Evolutionary conservation across 1,140 invertebrate species (phyloP).

Genomic region (Zophobas atratus): DNA sequence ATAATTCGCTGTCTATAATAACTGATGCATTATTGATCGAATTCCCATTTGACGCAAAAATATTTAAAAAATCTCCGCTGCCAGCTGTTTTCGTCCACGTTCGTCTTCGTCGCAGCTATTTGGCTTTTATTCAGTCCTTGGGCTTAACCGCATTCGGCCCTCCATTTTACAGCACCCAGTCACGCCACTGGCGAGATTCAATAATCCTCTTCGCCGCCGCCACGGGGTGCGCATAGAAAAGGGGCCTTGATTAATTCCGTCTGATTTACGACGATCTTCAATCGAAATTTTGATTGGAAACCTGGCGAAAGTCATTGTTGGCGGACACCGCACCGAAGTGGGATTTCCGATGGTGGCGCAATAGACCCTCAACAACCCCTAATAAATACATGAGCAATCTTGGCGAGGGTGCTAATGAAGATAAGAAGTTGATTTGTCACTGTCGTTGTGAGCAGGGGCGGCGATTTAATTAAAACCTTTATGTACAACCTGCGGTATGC

Average conservation of each 20-base stretch:
- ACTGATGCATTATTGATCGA: no score
- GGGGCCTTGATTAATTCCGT: conserved; percentile 35
- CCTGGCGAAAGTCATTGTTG: conserved; percentile 22
- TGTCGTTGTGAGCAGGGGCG: conserved; percentile 7
- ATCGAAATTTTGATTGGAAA: conserved; percentile 39
- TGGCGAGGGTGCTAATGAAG: conserved; percentile 23
- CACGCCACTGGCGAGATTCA: background rate
- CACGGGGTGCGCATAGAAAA: conserved; percentile 21
- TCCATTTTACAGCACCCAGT: no score
- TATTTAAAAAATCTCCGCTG: no score
- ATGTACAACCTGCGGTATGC: conserved; percentile 2
- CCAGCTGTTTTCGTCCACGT: no score
- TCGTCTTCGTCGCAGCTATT: no score
- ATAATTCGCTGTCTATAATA: no score
- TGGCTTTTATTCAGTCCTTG: no score
- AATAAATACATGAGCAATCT: background rate
- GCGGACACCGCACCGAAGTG: background rate
- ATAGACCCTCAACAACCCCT: background rate
- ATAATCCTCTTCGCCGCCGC: background rate
- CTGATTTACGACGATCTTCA: conserved; percentile 39
- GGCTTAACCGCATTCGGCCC: no score
- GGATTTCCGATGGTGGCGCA: conserved; percentile 10
- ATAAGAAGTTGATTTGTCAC: conserved; percentile 39
- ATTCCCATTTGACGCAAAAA: no score
- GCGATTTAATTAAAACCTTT: conserved; percentile 31